Percentiles rank a stretch among this genome's conserved stretches.
Conservation (phyloP, 1,140 invertebrate genomes). For the Metaphire vulgaris region DNA sequence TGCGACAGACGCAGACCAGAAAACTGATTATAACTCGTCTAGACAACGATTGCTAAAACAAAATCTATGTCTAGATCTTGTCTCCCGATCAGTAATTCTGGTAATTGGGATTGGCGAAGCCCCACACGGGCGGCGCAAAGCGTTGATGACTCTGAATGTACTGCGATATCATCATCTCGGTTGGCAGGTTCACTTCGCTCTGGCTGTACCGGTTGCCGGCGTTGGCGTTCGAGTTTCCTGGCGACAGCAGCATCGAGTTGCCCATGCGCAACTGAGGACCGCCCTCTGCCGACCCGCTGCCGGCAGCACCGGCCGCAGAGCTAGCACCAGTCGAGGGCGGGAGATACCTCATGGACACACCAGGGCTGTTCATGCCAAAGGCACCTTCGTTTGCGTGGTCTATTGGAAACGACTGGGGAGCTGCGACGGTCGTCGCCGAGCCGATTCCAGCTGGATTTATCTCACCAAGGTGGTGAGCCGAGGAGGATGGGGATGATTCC, state of each 20-base stretch:
- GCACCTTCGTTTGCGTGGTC: not conserved
- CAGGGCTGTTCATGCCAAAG: not conserved
- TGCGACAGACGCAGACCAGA: not conserved
- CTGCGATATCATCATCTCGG: slow-evolving; percentile 20
- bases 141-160: slow-evolving; percentile 16
- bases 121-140: slow-evolving; percentile 14
- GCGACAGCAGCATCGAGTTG: slow-evolving; percentile 7
- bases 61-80: not conserved
- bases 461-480: not conserved
- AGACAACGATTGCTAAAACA: not conserved
- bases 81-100: slow-evolving; percentile 6
- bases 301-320: not conserved
- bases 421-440: not conserved
- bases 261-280: not conserved
- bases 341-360: not conserved
- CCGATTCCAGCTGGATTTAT: not conserved
- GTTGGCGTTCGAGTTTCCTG: not conserved
- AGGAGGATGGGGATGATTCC: not conserved
- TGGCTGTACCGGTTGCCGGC: not conserved
- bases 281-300: not conserved
- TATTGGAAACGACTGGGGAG: not conserved
- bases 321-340: not conserved
- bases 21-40: not conserved
- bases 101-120: slow-evolving; percentile 13
- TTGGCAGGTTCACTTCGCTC: not conserved